Percentiles rank a stretch among this genome's conserved stretches.
Conservation (phyloP, 2,888 invertebrate species). For the Acanthoscelides obtectus region DNA sequence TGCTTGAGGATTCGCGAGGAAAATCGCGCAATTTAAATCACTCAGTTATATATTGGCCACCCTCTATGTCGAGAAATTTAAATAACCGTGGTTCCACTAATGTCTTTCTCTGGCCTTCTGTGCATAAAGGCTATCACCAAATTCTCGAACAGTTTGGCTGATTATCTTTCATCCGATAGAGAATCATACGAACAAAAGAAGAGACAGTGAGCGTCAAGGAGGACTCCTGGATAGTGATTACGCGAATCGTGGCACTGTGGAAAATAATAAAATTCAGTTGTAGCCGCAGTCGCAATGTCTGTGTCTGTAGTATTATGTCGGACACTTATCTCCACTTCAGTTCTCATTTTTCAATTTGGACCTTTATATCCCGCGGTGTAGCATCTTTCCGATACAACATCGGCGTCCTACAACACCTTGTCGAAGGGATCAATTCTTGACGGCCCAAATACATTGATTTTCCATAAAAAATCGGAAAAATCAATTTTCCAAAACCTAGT, state of each 20-base stretch:
- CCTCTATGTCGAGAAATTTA: too few species aligned
- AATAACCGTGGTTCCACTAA: too few species aligned
- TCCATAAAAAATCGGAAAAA: too few species aligned
- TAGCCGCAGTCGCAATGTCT: neutral
- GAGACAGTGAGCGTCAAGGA: neutral
- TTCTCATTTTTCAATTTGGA: neutral
- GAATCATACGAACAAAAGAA: neutral
- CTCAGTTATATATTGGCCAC: too few species aligned
- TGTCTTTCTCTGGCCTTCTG: too few species aligned
- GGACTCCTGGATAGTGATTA: neutral
- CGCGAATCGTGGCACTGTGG: neutral
- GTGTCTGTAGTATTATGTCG: neutral
- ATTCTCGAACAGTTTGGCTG: too few species aligned
- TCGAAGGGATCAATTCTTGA: neutral
- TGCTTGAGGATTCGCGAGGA: too few species aligned
- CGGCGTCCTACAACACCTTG: neutral
- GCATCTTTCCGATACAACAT: neutral
- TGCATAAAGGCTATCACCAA: too few species aligned
- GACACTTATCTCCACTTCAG: neutral
- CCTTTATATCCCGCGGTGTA: neutral
- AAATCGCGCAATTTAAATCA: too few species aligned
- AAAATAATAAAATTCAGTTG: neutral
- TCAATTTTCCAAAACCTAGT: too few species aligned
- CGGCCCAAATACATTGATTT: neutral
- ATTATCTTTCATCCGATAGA: too few species aligned